phyloP scores from a whole-genome alignment of 1,140 invertebrate genomes.

The Drosophila orena region DNA sequence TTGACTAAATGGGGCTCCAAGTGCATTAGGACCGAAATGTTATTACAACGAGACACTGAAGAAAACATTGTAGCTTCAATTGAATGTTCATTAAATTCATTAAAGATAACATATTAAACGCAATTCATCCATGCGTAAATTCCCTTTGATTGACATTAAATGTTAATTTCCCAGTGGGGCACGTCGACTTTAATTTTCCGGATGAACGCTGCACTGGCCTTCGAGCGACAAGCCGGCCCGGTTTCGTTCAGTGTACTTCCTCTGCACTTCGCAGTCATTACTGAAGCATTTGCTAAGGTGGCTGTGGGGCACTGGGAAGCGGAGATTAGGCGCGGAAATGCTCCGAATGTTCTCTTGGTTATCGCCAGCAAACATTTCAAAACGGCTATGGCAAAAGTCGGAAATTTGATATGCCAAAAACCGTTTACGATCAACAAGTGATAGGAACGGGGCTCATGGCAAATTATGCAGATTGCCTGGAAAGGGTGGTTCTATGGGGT shows the following conservation, averaged over 20 bases:
- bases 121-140: background rate
- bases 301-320: conserved; percentile 41
- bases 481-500: background rate
- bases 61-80: no score
- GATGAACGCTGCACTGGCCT: background rate
- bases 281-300: conserved; percentile 69
- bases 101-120: background rate
- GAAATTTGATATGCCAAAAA: conserved; percentile 68
- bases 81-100: no score
- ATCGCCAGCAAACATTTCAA: conserved; percentile 33
- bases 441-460: conserved; percentile 40
- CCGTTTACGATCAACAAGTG: conserved; percentile 75
- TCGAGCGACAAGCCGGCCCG: no score
- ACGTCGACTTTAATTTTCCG: background rate
- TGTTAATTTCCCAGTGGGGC: background rate
- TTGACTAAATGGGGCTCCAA: conserved; percentile 75
- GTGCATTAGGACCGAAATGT: conserved; percentile 79
- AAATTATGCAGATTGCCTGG: conserved; percentile 71
- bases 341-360: conserved; percentile 57
- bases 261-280: conserved; percentile 59
- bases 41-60: conserved; percentile 55
- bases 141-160: background rate
- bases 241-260: conserved; percentile 18
- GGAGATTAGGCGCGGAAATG: conserved; percentile 75
- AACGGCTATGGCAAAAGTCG: conserved; percentile 52